phyloP scores from a whole-genome alignment of 92 coral and sea anemone genomes.

The Phenganax stokvisi region DNA sequence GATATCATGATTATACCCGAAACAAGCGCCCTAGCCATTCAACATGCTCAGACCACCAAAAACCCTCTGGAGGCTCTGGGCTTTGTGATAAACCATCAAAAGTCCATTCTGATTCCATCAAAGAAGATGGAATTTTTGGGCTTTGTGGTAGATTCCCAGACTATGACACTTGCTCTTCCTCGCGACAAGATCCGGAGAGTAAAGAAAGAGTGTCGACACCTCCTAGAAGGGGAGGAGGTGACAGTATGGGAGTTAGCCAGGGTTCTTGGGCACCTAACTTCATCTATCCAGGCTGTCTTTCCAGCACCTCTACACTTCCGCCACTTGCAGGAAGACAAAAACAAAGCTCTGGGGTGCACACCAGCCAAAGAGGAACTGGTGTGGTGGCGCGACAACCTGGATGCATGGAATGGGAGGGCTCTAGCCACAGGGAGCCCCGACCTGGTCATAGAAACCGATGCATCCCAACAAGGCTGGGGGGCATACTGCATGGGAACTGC shows the following conservation, averaged over 20 bases:
- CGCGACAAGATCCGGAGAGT: slow-evolving; percentile 43
- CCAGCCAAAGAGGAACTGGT: neutral
- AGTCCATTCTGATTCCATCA: neutral
- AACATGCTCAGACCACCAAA: neutral
- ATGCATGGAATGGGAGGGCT: too few relatives aligned
- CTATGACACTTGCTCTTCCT: slow-evolving; percentile 44
- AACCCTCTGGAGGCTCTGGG: neutral
- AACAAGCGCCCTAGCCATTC: neutral
- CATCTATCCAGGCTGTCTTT: too few relatives aligned
- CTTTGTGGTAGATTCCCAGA: slow-evolving; percentile 45
- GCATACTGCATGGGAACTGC: neutral
- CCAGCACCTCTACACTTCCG: too few relatives aligned
- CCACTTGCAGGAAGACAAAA: slow-evolving; percentile 48
- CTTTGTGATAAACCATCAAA: neutral
- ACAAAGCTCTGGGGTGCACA: slow-evolving; percentile 48
- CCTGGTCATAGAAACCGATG: too few relatives aligned
- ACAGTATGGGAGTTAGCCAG: neutral
- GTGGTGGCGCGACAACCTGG: too few relatives aligned
- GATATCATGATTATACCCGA: slow-evolving; percentile 4
- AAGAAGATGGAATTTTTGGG: slow-evolving; percentile 48
- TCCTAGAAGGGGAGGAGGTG: slow-evolving; percentile 25
- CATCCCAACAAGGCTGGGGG: too few relatives aligned
- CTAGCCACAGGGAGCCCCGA: too few relatives aligned
- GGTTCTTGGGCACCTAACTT: too few relatives aligned
- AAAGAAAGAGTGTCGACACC: slow-evolving; percentile 42